Evolutionary conservation across 2,888 invertebrate species (phyloP).

Genomic region (Cheilosia urbana): DNA sequence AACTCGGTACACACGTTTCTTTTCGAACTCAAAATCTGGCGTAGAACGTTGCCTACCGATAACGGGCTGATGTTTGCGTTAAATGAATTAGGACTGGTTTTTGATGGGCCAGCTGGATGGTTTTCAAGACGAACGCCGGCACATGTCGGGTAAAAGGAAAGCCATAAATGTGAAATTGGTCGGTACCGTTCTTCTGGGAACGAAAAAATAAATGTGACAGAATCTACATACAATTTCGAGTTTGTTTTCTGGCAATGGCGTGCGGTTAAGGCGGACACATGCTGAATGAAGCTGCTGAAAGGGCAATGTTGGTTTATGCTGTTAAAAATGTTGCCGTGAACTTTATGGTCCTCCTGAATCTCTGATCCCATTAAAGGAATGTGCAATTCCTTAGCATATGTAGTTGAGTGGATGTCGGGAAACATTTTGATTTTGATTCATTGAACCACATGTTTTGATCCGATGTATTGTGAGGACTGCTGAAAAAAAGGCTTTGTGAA

Average conservation of each 20-base stretch:
- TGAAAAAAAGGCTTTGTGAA: too few species aligned
- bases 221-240: not conserved
- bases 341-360: not conserved
- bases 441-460: too few species aligned
- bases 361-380: too few species aligned
- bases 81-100: not conserved
- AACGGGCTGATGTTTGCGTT: not conserved
- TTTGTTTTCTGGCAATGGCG: conserved; percentile 7
- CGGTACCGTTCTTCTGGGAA: not conserved
- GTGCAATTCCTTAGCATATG: too few species aligned
- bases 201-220: not conserved
- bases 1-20: not conserved
- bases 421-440: too few species aligned
- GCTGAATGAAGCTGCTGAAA: too few species aligned
- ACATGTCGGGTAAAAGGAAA: not conserved
- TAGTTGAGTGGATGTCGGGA: too few species aligned
- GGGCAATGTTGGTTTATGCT: not conserved
- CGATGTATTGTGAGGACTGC: too few species aligned
- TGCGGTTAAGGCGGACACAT: not conserved
- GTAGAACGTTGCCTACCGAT: not conserved
- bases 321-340: not conserved
- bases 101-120: not conserved
- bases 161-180: not conserved
- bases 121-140: not conserved
- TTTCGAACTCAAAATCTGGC: not conserved